phyloP scores from a whole-genome alignment of 2,113 vertebrate species.

The Aphelocoma coerulescens region DNA sequence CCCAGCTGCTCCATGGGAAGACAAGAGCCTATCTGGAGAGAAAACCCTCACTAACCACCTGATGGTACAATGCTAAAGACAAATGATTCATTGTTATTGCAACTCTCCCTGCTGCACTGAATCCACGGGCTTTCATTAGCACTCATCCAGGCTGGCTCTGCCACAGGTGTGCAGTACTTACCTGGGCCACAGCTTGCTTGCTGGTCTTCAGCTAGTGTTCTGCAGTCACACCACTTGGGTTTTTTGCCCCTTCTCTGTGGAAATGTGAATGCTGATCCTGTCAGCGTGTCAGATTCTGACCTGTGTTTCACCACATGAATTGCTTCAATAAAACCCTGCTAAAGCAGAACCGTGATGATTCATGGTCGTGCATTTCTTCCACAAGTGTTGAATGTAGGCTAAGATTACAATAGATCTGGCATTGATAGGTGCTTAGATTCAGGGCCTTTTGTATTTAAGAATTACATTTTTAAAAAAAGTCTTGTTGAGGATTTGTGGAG shows the following conservation, averaged over 20 bases:
- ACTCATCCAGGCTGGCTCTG: not conserved
- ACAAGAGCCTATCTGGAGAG: not conserved
- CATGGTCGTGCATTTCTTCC: not conserved
- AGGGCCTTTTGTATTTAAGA: not conserved
- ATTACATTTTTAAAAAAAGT: fast-evolving
- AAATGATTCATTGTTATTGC: not conserved
- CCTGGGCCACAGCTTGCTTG: not conserved
- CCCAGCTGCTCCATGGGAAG: not conserved
- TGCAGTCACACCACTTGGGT: not conserved
- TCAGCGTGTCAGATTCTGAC: not conserved
- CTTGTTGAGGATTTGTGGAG: not conserved
- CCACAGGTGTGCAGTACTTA: not conserved
- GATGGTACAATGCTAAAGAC: not conserved
- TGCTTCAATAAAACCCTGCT: not conserved
- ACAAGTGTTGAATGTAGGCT: not conserved
- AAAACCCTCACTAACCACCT: slow-evolving; percentile 6
- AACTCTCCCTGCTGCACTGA: not conserved
- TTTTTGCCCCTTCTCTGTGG: not conserved
- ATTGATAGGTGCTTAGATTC: not conserved
- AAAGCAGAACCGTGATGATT: not conserved
- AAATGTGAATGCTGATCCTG: not conserved
- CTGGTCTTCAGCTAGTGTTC: not conserved
- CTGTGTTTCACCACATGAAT: not conserved
- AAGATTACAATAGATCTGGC: not conserved
- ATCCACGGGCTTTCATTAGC: not conserved